These are phyloP conservation scores for Drosophila siamana DNA, from an alignment of 2,888 invertebrate genomes.

Conservation along the genomic window DNA sequence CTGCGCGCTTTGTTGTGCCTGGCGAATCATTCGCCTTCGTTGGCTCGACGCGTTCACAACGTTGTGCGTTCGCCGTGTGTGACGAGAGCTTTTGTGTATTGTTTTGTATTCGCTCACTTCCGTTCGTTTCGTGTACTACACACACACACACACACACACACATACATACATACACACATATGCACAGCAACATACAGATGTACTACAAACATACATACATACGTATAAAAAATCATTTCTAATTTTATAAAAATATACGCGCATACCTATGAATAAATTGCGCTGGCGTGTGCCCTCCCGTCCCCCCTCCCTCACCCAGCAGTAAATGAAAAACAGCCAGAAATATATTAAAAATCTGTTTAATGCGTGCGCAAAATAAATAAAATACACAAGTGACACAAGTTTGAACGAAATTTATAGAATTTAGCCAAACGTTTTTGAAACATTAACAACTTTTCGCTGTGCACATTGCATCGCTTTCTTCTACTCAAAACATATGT, in stretches of 20 bases:
- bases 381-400: conserved; percentile 35
- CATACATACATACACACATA: not conserved
- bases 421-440: conserved; percentile 2
- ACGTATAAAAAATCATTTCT: conserved; percentile 67
- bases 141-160: conserved; percentile 11
- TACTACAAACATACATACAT: not conserved
- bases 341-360: conserved; percentile 45
- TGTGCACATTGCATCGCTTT: conserved; percentile 31
- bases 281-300: conserved; percentile 23
- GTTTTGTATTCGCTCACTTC: conserved; percentile 46
- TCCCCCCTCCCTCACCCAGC: conserved; percentile 7
- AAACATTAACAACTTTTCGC: conserved; percentile 1
- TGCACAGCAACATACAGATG: too few species aligned
- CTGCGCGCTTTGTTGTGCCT: conserved; percentile 52
- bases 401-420: not conserved
- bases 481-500: conserved; percentile 17
- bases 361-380: conserved; percentile 38
- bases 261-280: conserved; percentile 46
- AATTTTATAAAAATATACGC: conserved; percentile 66
- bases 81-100: conserved; percentile 18
- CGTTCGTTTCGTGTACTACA: conserved; percentile 46
- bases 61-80: conserved; percentile 60
- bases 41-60: conserved; percentile 68
- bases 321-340: conserved; percentile 19
- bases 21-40: conserved; percentile 63